phyloP scores from a whole-genome alignment of 2,797 vertebrate species.

The Macropus fuliginosus region DNA sequence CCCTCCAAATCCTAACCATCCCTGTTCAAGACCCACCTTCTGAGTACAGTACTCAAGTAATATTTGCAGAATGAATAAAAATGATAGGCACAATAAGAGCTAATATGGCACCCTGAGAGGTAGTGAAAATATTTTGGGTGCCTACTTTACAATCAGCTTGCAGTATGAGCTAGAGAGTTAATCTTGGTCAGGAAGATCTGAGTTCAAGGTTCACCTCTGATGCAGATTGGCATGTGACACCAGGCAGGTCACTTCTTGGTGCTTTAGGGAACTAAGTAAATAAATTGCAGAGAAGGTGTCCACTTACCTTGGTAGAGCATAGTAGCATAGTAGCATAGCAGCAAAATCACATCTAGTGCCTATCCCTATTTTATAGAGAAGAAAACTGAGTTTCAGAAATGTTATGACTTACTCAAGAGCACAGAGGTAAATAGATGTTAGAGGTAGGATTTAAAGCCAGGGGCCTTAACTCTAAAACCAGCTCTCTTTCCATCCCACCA shows the following conservation, averaged over 20 bases:
- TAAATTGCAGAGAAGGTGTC: background rate
- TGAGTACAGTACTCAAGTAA: background rate
- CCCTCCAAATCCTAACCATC: background rate
- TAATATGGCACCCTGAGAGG: background rate
- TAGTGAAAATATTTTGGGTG: background rate
- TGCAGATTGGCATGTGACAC: background rate
- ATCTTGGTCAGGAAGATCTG: background rate
- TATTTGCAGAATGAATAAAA: background rate
- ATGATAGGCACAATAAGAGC: background rate
- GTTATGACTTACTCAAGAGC: background rate
- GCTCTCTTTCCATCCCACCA: background rate
- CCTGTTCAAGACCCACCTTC: background rate
- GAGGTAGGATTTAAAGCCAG: background rate
- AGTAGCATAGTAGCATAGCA: too few relatives aligned
- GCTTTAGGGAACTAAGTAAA: background rate
- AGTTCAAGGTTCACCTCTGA: background rate
- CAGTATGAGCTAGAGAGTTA: background rate
- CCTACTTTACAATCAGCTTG: background rate
- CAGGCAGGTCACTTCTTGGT: background rate
- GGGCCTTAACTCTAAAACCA: background rate
- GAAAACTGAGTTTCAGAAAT: background rate
- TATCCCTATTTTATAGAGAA: background rate
- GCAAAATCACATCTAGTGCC: background rate
- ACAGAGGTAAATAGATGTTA: background rate
- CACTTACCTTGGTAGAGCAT: background rate